Evolutionary conservation across 1,140 invertebrate species (phyloP).

Genomic region (Brachionus plicatilis): DNA sequence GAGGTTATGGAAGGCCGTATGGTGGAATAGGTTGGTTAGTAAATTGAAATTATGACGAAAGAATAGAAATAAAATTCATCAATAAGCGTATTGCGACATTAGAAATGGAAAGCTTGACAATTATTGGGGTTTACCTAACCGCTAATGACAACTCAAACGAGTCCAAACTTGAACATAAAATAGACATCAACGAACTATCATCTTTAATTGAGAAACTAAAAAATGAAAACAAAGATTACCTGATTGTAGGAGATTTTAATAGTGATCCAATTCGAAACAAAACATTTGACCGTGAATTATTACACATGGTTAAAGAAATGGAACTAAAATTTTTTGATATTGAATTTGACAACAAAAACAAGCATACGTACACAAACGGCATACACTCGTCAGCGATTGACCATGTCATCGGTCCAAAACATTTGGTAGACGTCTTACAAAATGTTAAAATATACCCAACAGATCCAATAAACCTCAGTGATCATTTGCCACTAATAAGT

Average conservation of each 20-base stretch:
- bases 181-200: not conserved
- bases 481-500: not conserved
- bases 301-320: not conserved
- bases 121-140: not conserved
- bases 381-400: not conserved
- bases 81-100: not conserved
- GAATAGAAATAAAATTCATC: not conserved
- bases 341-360: not conserved
- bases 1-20: not conserved
- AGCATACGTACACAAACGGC: not conserved
- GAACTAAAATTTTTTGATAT: not conserved
- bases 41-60: not conserved
- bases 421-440: not conserved
- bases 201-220: not conserved
- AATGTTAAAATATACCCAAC: not conserved
- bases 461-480: not conserved
- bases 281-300: not conserved
- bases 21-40: not conserved
- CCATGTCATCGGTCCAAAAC: not conserved
- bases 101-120: not conserved
- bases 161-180: not conserved
- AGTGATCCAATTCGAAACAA: not conserved
- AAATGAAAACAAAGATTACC: not conserved
- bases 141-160: not conserved
- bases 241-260: constrained; percentile 1